Base-by-base conservation (phyloP, 2,113 vertebrate genomes). In the Pseudois nayaur region DNA sequence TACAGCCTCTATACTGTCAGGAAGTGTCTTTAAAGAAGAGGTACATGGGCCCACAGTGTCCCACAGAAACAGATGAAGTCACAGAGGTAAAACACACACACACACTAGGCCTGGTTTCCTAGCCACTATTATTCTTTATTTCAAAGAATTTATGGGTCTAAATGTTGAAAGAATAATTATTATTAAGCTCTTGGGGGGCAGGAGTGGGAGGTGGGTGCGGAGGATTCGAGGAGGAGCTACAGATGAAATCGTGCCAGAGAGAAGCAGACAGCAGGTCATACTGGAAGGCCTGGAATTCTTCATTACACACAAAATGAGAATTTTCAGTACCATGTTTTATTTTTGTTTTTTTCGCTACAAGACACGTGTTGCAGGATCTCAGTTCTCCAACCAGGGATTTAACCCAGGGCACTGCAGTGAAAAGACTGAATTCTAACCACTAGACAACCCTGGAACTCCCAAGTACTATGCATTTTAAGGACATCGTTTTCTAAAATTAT, bases 81-180 rank as follows among this genome's bases (percentile, higher is more conserved):
- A 78, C 29, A 88, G 59, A 64, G 36, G 76, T 97, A 78, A 87
- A 91, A 90, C 95, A 87, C 6, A 62, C 1, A 21, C 48, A 50
- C 48, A 50, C 48, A 13, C 7, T 8, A 86, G 54, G 55, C 6
- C 86, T 95, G 94, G 94, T 94, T 36, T 55, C 97, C 82, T 81
- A 85, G 59, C 64, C 91, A 40, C n/a, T 92, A 50, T 92, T 97
- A 95, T 91, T 98, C 62, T 98, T 94, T 97, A 95, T 97, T 98
- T 97, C 91, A 96, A 97, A 98, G 94, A 45, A 92, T 48, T 96
- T 96, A 87, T 74, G 59, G 29, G 84, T 82, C 97, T 98, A 92
- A 96, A 95, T 97, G 84, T 92, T 98, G 74, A 87, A 96, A 92
- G 67, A 60, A 95, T 89, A n/a, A 57, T 82, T 25, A 54, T 71